phyloP scores from a whole-genome alignment of 2,113 vertebrate genomes.

The Rhabdornis inornatus region DNA sequence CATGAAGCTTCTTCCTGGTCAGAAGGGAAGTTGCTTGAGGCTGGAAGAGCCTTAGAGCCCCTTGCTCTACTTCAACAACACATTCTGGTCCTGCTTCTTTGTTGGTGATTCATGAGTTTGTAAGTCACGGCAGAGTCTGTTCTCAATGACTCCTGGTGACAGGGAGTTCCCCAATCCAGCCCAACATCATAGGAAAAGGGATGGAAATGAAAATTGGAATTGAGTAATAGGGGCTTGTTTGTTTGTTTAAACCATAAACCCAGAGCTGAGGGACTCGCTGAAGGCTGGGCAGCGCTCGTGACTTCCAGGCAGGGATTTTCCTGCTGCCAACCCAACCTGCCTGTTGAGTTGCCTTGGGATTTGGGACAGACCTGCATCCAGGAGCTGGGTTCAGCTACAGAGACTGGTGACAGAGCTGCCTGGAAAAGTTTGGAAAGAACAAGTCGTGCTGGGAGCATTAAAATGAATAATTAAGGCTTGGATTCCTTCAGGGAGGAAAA shows the following conservation, averaged over 20 bases:
- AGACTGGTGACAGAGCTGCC: not conserved
- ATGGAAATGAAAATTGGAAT: not conserved
- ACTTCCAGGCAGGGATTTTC: not conserved
- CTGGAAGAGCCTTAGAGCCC: not conserved
- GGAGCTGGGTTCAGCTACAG: not conserved
- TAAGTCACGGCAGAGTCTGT: not conserved
- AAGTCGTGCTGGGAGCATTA: conserved; percentile 54
- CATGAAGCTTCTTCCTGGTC: not conserved
- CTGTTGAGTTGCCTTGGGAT: not conserved
- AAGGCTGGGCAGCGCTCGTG: not conserved
- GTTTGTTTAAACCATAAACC: conserved; percentile 23
- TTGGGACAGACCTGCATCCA: not conserved
- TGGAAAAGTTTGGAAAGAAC: conserved; percentile 45
- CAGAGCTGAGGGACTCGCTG: not conserved
- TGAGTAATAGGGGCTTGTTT: not conserved
- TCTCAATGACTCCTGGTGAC: not conserved
- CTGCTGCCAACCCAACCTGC: not conserved
- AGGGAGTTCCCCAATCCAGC: not conserved
- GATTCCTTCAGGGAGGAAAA: conserved; percentile 59
- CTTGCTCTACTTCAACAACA: not conserved
- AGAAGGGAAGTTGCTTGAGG: not conserved
- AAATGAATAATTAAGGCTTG: conserved; percentile 63
- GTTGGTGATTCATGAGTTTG: not conserved
- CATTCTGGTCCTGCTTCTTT: not conserved
- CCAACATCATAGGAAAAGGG: accelerated